Percentiles rank a stretch among this genome's conserved stretches.
Conservation (phyloP, 2,797 vertebrate genomes). For the Sebastes cheni region DNA sequence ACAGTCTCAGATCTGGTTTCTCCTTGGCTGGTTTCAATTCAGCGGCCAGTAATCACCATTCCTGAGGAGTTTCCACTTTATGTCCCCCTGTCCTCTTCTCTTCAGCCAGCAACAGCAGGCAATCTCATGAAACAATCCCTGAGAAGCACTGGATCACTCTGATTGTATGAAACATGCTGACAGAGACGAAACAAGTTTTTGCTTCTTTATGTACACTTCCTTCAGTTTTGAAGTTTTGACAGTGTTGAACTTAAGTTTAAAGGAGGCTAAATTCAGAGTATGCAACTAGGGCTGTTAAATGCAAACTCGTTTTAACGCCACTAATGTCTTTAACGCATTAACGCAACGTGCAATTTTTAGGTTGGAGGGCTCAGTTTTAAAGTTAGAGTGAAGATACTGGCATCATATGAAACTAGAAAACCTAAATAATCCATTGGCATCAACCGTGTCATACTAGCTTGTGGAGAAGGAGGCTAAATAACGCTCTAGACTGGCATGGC, state of each 20-base stretch:
- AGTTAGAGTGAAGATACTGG: too few species aligned
- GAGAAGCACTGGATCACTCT: slow-evolving; percentile 37
- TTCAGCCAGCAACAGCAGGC: slow-evolving; percentile 58
- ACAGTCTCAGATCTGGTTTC: slow-evolving; percentile 74
- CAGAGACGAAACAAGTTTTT: slow-evolving; percentile 15
- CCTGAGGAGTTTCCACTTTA: slow-evolving; percentile 65
- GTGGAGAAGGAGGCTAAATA: too few species aligned
- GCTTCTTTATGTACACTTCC: not conserved
- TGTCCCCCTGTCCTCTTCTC: slow-evolving; percentile 55
- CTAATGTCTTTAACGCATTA: too few species aligned
- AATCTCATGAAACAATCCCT: slow-evolving; percentile 46
- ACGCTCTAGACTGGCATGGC: too few species aligned
- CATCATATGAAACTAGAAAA: too few species aligned
- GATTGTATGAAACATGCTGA: slow-evolving; percentile 34
- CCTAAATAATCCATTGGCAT: too few species aligned
- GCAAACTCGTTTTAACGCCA: too few species aligned
- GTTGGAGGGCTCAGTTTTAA: too few species aligned
- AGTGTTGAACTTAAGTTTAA: not conserved
- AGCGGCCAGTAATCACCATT: slow-evolving; percentile 68
- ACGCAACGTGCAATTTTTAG: too few species aligned
- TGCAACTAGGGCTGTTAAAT: too few species aligned
- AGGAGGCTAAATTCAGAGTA: slow-evolving; percentile 4
- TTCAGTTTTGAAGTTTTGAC: not conserved
- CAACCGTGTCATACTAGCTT: too few species aligned
- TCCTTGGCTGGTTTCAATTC: slow-evolving; percentile 71